Evolutionary conservation across 2,888 invertebrate genomes (phyloP), one percentile per base, ranked within the genome.

Genomic region (Ceraclea dissimilis): DNA sequence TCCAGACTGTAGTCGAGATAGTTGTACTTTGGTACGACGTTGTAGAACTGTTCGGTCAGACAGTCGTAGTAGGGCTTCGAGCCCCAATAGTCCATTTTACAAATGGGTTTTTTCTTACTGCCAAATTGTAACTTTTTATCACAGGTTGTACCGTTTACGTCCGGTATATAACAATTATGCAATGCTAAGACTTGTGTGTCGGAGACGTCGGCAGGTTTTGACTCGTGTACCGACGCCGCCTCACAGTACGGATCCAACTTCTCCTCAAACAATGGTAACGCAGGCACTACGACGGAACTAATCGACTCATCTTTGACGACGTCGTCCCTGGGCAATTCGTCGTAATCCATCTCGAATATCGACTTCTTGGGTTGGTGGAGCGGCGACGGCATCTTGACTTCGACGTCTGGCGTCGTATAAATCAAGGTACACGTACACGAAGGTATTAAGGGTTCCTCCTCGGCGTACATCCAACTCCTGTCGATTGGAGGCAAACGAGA

Each of bases 401-500:
- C 58, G 6, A 47, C 56, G 4, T 51, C 56, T 5, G 58, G 54
- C 16, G 49, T 50, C 18, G 51, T 55, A 17, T 62, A 60, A 22
- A 58, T 52, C 5, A 62, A 22, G n/a, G 56, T 52, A 17, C 62
- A 62, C 10, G 62, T 60, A 50, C 62, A 62, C 2, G 31, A 31
- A 1, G 60, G 58, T 13, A 19, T 34, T 34, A 34, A 21, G 2
- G 26, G 21, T 69, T 70, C 63, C 67, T 70, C 77, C 79, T 71
- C 68, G 75, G 68, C 66, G 84, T 77, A 66, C 75, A 70, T 66
- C 79, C 74, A 60, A 71, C 26, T 46, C n/a, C 44, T 69, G 69
- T 86, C 82, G 52, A 88, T 68, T 1, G 86, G 84, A 49, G 88
- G 88, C 65, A 88, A 74, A 65, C 79, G 76, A 20, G 82, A 76